Evolutionary conservation across 92 coral and sea anemone genomes (phyloP), one percentile per base, ranked within the genome.

Genomic region (Palythoa heliodiscus): DNA sequence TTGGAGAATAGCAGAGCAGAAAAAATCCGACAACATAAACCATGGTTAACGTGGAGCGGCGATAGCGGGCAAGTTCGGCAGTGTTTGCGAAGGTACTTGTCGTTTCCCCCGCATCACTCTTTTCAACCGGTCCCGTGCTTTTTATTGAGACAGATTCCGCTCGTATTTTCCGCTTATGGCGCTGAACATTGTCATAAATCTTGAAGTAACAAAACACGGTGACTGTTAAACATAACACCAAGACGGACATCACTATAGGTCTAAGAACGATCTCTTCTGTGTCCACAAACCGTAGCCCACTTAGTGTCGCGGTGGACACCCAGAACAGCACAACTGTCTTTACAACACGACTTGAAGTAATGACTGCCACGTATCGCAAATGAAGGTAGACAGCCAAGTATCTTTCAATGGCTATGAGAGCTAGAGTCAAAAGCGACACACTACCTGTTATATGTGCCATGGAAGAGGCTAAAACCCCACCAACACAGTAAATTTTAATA

Each of bases 321-420:
- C 84, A 80, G 4, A 80, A 47, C 6, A 66, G 1, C 12, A 14
- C 63, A 14, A 80, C 74, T 2, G 52, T 52, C 38, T 80, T 80
- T 8, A 80, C 20, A 2, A 80, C 12, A 48, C 84, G 84, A 53
- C 73, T 64, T 52, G 84, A 80, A 22, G 84, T 80, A 40, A 80
- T 73, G 7, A 80, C 39, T 0, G 75, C 15, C 29, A 80, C 9
- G 74, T 80, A 80, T 11, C 84, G 72, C 10, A 80, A 63, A 67
- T 80, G 84, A 52, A 80, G 84, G 47, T 80, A 80, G 16, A 80
- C n/a, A 20, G 84, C 84, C 2, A 80, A 29, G 73, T 64, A 80
- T 13, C 84, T 70, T 14, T 80, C 84, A 1, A 67, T 14, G 22
- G 84, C 84, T 66, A 80, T 66, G 13, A 80, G 84, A 50, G 84